phyloP scores from a whole-genome alignment of 2,113 vertebrate genomes.

The Tragulus kanchil region DNA sequence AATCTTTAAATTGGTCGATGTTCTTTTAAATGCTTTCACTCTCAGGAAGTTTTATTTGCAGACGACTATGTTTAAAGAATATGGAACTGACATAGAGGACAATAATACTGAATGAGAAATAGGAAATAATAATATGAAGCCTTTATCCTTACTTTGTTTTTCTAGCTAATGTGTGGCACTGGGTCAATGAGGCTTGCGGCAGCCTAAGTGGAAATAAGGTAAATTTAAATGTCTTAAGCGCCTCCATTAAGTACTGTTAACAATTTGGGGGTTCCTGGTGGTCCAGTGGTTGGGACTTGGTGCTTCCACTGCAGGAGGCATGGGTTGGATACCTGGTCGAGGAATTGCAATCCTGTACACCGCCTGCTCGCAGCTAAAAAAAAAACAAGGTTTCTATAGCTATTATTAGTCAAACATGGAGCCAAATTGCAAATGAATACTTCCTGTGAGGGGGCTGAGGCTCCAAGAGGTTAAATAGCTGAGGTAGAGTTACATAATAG shows the following conservation, averaged over 20 bases:
- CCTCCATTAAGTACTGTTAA: conserved; percentile 40
- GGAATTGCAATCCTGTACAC: no score
- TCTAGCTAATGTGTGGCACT: conserved; percentile 88
- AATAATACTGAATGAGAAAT: not conserved
- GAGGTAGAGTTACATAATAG: not conserved
- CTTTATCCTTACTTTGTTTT: conserved; percentile 70
- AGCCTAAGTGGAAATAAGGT: conserved; percentile 88
- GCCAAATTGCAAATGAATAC: not conserved
- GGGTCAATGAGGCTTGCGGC: conserved; percentile 87
- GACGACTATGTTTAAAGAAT: not conserved
- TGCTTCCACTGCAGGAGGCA: not conserved
- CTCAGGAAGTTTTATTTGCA: not conserved
- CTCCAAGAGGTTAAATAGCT: not conserved
- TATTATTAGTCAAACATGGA: not conserved
- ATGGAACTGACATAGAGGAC: not conserved
- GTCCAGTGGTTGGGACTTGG: not conserved
- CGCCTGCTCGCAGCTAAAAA: no score
- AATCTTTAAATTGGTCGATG: not conserved
- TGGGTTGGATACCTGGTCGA: not conserved
- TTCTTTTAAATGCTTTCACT: not conserved
- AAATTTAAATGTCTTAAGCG: conserved; percentile 28
- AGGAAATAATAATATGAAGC: not conserved
- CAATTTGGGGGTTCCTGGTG: not conserved
- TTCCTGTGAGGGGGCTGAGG: not conserved
- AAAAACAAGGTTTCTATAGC: not conserved